Evolutionary conservation across 2,888 invertebrate species (phyloP).

Genomic region (Plagodis dolabraria): DNA sequence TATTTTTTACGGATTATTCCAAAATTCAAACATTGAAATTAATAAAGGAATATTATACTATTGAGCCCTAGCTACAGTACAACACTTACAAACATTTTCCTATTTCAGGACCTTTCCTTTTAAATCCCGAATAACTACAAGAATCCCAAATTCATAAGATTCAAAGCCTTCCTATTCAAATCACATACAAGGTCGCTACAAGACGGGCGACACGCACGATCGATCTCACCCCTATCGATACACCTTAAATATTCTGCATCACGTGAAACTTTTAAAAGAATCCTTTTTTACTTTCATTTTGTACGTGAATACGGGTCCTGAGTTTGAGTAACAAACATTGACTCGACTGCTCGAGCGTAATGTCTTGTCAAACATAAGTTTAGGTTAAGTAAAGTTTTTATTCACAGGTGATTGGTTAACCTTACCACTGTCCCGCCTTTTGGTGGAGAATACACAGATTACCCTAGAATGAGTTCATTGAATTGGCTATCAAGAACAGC

Average conservation of each 20-base stretch:
- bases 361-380: constrained; percentile 28
- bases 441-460: too few relatives aligned
- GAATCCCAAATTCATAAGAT: constrained; percentile 4
- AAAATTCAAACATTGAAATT: too few relatives aligned
- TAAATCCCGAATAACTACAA: not conserved
- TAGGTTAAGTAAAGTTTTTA: too few relatives aligned
- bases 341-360: constrained; percentile 49
- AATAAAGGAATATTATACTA: too few relatives aligned
- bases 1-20: too few relatives aligned
- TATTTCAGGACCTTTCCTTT: too few relatives aligned
- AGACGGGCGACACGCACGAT: constrained; percentile 40
- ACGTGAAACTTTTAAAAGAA: constrained; percentile 60
- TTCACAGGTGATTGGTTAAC: too few relatives aligned
- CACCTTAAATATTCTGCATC: constrained; percentile 66
- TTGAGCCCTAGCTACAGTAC: too few relatives aligned
- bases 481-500: too few relatives aligned
- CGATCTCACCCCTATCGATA: constrained; percentile 47
- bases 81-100: too few relatives aligned
- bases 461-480: too few relatives aligned
- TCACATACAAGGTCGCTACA: constrained; percentile 22
- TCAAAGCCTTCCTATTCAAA: constrained; percentile 8
- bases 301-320: constrained; percentile 51
- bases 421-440: too few relatives aligned
- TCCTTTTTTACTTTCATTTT: constrained; percentile 44
- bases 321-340: constrained; percentile 54